Base-by-base conservation (phyloP, 2,888 invertebrate genomes). In the Tetragonisca angustula region DNA sequence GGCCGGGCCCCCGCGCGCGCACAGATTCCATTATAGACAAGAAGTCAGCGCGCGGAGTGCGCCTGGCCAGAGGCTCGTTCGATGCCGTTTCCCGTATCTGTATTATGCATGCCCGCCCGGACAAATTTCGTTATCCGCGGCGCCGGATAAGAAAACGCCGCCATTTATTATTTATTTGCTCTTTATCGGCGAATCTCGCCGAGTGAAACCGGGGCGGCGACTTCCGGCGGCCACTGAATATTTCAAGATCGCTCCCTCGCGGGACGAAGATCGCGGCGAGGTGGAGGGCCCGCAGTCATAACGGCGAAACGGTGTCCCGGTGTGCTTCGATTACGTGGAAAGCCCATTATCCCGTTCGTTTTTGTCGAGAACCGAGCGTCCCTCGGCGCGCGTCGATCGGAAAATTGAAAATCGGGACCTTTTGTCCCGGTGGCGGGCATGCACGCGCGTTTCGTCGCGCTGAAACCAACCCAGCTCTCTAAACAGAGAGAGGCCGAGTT, bases 1-100 rank as follows among this genome's bases (percentile, higher is more conserved):
- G 93, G 91, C 90, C 90, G 90, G 91, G 91, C 90, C 90, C 52
- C 90, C 90, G 43, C 24, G n/a, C 24, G n/a, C 49, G 92, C 90
- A 88, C 88, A 93, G 94, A 94, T 94, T 94, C 93, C 92, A 93
- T 93, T 94, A 94, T 91, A 93, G 94, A 93, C 93, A 93, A 93
- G 93, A 90, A 92, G 83, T 90, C 91, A 88, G 85, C 87, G 86
- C 78, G 54, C n/a, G n/a, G n/a, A n/a, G 67, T 52, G 73, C 89
- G 89, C 91, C 90, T 91, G 91, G 91, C 89, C 88, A 90, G 43
- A 90, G 88, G 88, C 89, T 81, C 88, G 89, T 89, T 87, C 92
- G 87, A 90, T 91, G 91, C 89, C 88, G 89, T 91, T 91, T 90
- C 83, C 81, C 43, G 43, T 43, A 88, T 91, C 92, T 93, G 92